These are phyloP conservation scores for Amphiduros pacificus DNA, from an alignment of 2,888 invertebrate species.

Conservation along the genomic window DNA sequence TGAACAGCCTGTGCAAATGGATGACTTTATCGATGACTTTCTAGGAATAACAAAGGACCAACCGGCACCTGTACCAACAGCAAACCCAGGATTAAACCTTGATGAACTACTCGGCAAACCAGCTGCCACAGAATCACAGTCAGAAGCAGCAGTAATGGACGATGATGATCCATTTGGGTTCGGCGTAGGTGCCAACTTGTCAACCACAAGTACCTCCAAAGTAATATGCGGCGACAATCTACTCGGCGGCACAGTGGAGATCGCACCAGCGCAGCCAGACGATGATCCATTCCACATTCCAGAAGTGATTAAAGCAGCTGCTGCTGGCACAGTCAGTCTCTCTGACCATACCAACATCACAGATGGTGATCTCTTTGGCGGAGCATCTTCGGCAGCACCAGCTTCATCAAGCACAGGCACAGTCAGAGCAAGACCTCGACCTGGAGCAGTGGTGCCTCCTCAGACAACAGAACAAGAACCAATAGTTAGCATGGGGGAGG, in stretches of 20 bases:
- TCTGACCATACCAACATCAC: too few relatives aligned
- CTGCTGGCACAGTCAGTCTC: slow-evolving; percentile 7
- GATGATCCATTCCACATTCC: slow-evolving; percentile 11
- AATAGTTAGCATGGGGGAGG: not conserved
- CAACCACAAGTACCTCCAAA: not conserved
- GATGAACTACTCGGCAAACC: slow-evolving; percentile 5
- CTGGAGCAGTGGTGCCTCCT: too few relatives aligned
- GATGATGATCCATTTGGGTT: slow-evolving; percentile 1
- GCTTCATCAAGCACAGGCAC: too few relatives aligned
- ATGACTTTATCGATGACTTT: slow-evolving; percentile 17
- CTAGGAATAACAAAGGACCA: slow-evolving; percentile 10
- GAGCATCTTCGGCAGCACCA: too few relatives aligned
- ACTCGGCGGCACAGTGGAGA: not conserved
- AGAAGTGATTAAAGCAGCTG: slow-evolving; percentile 2
- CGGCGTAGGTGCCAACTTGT: not conserved
- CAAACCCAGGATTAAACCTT: not conserved
- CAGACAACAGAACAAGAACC: too few relatives aligned
- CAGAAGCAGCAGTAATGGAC: not conserved
- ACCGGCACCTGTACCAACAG: not conserved
- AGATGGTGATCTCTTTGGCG: too few relatives aligned
- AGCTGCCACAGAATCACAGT: not conserved
- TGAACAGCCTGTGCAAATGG: not conserved
- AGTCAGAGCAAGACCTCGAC: too few relatives aligned
- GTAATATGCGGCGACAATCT: not conserved
- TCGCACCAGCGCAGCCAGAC: too few relatives aligned